A percentile compares a stretch with the other conserved stretches of the same genome.
These are phyloP conservation scores for Drosophila meridionalis DNA, from an alignment of 2,888 invertebrate genomes.

Conservation along the genomic window DNA sequence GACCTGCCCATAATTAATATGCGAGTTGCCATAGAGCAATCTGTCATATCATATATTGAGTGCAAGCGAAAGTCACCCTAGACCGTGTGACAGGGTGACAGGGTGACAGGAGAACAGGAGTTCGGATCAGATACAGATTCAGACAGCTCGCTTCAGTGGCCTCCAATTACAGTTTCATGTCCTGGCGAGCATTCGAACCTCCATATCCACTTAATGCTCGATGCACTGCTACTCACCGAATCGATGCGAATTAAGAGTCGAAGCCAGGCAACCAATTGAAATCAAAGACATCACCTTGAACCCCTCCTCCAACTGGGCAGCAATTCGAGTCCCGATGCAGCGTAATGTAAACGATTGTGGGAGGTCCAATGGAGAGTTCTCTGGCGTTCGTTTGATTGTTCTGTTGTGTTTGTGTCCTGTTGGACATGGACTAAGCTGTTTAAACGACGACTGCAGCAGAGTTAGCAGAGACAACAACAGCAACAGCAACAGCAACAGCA, in stretches of 20 bases:
- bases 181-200: conserved; percentile 29
- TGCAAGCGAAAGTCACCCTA: conserved; percentile 29
- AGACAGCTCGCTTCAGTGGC: conserved; percentile 48
- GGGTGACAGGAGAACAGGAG: conserved; percentile 14
- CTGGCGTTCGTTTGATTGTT: conserved; percentile 29
- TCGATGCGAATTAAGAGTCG: conserved; percentile 44
- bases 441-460: conserved; percentile 39
- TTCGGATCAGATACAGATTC: conserved; percentile 25
- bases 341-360: conserved; percentile 18
- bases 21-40: conserved; percentile 56
- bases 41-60: conserved; percentile 42
- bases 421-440: conserved; percentile 63
- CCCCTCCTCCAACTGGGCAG: conserved; percentile 15
- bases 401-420: conserved; percentile 48
- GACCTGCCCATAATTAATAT: conserved; percentile 69
- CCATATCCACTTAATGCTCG: conserved; percentile 20
- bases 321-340: conserved; percentile 38
- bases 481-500: conserved; percentile 9
- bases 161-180: conserved; percentile 67
- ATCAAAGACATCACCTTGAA: conserved; percentile 36
- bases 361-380: conserved; percentile 47
- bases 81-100: conserved; percentile 29
- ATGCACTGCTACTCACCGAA: conserved; percentile 4
- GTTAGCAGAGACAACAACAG: conserved; percentile 2
- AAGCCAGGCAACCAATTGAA: conserved; percentile 59